Base-by-base conservation (phyloP, 2,113 vertebrate genomes). In the Arizona elegans region DNA sequence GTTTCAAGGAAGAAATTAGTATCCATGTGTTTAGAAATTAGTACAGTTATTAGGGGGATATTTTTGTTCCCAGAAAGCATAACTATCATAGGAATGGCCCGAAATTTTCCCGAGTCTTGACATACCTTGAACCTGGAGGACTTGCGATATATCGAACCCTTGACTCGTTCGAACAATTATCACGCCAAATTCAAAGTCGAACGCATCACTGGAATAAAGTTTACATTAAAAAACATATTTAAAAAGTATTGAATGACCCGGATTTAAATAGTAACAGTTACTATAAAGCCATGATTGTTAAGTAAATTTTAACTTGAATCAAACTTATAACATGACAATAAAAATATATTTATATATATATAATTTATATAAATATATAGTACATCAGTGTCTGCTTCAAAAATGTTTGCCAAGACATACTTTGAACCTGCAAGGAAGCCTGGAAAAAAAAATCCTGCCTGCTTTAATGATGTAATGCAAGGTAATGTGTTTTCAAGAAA, bases 121-220 rank as follows among this genome's bases (percentile, higher is more conserved):
- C 98, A 50, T 97, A 99, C 99, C 99, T 98, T 99, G 98, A 65
- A 98, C 98, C 93, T 98, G 98, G 13, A 99, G 97, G 91, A 99
- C 97, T 70, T 98, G 98, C 15, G 98, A 98, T 94, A 99, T 97
- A 96, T 99, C 99, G 95, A 99, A 98, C 8, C 99, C 99, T 97
- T 99, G 98, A 94, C 95, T 97, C 92, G 99, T 97, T 96, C 99
- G 98, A 96, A 99, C 96, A 0, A 99, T 95, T 95, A 99, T 96
- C 12, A 98, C 98, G 0, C 99, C 99, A 0, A 98, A 98, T 95
- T 99, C 99, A 96, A 99, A 99, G 97, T 99, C 99, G 97, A 99
- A 99, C 0, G 98, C 98, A 70, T 99, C 99, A 29, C 99, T 99
- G 97, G 94, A 96, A 97, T 88, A 89, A 86, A 92, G 92, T 86